Evolutionary conservation across 2,113 vertebrate species (phyloP).

Genomic region (Mesoclemmys tuberculata): DNA sequence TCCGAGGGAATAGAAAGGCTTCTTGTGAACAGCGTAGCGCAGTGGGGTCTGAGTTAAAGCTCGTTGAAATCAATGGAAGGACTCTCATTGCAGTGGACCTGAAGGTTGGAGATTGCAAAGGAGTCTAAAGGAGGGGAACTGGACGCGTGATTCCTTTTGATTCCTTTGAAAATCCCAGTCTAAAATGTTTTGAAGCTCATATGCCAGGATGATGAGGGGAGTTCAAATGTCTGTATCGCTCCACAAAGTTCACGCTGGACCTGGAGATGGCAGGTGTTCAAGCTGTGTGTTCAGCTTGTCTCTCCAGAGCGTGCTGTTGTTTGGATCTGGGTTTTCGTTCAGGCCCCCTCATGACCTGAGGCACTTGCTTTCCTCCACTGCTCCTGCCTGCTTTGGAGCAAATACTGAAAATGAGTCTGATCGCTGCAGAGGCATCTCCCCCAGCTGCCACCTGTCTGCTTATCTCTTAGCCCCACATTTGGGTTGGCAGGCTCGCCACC

Average conservation of each 20-base stretch:
- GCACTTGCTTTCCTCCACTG: conserved; percentile 1
- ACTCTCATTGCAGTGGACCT: rapidly evolving
- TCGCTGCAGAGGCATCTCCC: conserved; percentile 23
- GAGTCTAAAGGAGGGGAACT: not conserved
- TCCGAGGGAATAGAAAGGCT: not conserved
- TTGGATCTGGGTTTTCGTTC: conserved; percentile 32
- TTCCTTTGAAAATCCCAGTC: not conserved
- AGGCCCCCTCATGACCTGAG: not conserved
- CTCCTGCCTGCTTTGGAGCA: conserved; percentile 3
- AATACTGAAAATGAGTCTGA: conserved; percentile 35
- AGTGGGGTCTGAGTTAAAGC: not conserved
- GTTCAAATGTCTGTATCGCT: not conserved
- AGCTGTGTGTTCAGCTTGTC: too few relatives aligned
- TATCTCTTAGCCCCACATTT: not conserved
- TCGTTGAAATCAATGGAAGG: not conserved
- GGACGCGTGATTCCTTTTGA: not conserved
- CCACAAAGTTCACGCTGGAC: not conserved
- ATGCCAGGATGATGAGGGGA: too few relatives aligned
- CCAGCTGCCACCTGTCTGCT: conserved; percentile 33
- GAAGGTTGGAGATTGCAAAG: not conserved
- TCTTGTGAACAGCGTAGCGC: not conserved
- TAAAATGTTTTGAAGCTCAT: not conserved
- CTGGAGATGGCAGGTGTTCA: not conserved
- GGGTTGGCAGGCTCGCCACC: conserved; percentile 19
- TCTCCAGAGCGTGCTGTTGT: not conserved